Evolutionary conservation across 2,888 invertebrate species (phyloP), one percentile per base, ranked within the genome.

Genomic region (Cantharis lateralis): DNA sequence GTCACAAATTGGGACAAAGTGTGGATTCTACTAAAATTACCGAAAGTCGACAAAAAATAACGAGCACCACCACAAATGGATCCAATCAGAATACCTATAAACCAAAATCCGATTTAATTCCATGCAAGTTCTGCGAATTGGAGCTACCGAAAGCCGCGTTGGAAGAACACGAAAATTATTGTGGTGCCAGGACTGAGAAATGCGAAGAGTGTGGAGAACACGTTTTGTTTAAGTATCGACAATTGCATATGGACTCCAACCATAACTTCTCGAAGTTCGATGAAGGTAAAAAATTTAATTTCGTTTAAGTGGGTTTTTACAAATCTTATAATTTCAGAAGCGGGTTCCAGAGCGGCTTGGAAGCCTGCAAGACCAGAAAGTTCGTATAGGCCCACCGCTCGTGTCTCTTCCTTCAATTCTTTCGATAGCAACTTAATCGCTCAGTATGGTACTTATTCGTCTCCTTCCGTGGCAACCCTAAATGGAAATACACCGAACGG

Each of bases 161-260:
- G 80, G 90, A 90, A 0, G 89, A 90, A 0, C 94, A 94, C 86
- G 91, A 92, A 85, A 90, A 90, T 73, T 93, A 93, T 87, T 94
- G 94, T 88, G 94, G 94, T 0, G 91, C 91, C 69, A 90, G 94
- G 80, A 94, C 94, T 0, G 92, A 94, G 84, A 91, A 90, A 81
- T 94, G 94, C 86, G 84, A 89, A 2, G 92, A 91, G 62, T 94
- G 94, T 87, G 90, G 89, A 26, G 92, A 93, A 87, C 91, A 91
- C 84, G 92, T 94, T 78, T 93, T 93, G 93, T 89, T 91, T 84
- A 93, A 93, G 85, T 92, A 94, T 87, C 90, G 91, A 32, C 91
- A 91, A 84, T 86, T 92, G 80, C 93, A 93, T 81, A 84, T 90
- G 76, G 92, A 93, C 82, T 91, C 91, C 75, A 93, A 93, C 85